Percentiles rank a stretch among this genome's conserved stretches.
phyloP scores from a whole-genome alignment of 2,797 vertebrate genomes.

The Gymnoscopelus microlampas region DNA sequence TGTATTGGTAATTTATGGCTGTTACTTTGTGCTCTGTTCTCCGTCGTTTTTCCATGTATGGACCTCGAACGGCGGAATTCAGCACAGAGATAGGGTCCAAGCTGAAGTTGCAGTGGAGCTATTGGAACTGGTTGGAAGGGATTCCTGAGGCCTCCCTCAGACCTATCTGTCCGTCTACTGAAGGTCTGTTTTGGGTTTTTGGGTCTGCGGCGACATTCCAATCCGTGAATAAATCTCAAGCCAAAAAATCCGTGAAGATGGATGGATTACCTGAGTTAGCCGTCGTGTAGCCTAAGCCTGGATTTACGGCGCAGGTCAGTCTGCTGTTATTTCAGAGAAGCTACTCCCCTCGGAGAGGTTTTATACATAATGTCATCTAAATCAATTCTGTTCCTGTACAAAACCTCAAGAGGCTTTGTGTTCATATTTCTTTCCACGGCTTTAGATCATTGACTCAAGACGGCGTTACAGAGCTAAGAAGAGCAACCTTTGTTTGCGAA shows the following conservation, averaged over 20 bases:
- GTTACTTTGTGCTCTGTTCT: constrained; percentile 45
- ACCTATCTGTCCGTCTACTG: constrained; percentile 61
- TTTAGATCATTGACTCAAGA: constrained; percentile 13
- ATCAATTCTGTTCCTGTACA: constrained; percentile 20
- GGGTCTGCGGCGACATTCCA: constrained; percentile 16
- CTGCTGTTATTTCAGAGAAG: constrained; percentile 22
- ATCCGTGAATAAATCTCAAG: constrained; percentile 34
- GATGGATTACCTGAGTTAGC: constrained; percentile 36
- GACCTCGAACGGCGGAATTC: constrained; percentile 58
- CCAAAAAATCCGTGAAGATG: constrained; percentile 42
- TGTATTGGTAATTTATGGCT: constrained; percentile 46
- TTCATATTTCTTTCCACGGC: too few relatives aligned
- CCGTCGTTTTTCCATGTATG: constrained; percentile 63
- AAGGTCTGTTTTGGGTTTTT: constrained; percentile 64
- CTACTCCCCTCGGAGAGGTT: background rate
- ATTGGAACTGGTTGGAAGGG: constrained; percentile 66
- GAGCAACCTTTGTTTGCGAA: background rate
- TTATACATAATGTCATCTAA: background rate
- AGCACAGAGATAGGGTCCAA: constrained; percentile 52
- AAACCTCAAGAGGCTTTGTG: constrained; percentile 16
- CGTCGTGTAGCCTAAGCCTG: background rate
- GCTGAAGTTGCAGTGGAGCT: constrained; percentile 51
- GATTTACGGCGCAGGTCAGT: constrained; percentile 25
- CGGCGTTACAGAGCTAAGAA: background rate
- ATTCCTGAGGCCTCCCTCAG: constrained; percentile 55